A percentile compares a stretch with the other conserved stretches of the same genome.
Evolutionary conservation across 2,888 invertebrate genomes (phyloP).

Genomic region (Tupiocoris notatus): DNA sequence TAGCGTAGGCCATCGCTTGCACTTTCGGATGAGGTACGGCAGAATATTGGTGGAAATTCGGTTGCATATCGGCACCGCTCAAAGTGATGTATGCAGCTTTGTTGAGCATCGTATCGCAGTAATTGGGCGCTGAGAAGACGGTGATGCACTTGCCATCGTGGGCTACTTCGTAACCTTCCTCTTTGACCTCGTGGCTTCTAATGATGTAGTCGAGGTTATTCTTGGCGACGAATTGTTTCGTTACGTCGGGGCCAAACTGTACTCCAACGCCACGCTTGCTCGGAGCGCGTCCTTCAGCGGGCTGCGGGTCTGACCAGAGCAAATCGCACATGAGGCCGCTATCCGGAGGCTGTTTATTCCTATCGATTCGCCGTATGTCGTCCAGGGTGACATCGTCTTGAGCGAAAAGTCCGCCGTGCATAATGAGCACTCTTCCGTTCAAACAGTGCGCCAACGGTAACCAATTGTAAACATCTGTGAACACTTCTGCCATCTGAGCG

Average conservation of each 20-base stretch:
- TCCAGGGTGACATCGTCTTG: conserved; percentile 89
- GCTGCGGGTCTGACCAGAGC: conserved; percentile 98
- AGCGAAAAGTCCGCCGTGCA: conserved; percentile 98
- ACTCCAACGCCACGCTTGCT: conserved; percentile 97
- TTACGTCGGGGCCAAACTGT: conserved; percentile 98
- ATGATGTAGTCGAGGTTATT: conserved; percentile 93
- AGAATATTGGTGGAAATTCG: conserved; percentile 86
- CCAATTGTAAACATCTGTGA: conserved; percentile 99
- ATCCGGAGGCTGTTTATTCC: conserved; percentile 93
- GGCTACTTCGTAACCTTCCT: conserved; percentile 90
- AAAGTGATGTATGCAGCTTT: conserved; percentile 96
- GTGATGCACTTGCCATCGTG: conserved; percentile 97
- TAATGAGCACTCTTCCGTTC: conserved; percentile 75
- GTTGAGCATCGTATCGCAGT: conserved; percentile 99
- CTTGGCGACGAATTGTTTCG: conserved; percentile 73
- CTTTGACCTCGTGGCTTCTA: conserved; percentile 96
- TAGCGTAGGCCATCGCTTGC: conserved; percentile 96
- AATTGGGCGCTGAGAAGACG: conserved; percentile 99
- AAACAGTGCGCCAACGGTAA: conserved; percentile 94
- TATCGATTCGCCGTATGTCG: conserved; percentile 82
- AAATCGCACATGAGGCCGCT: conserved; percentile 88
- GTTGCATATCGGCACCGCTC: conserved; percentile 86
- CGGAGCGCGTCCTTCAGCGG: conserved; percentile 79
- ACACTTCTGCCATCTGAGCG: conserved; percentile 91
- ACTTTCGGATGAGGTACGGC: conserved; percentile 97